Base-by-base conservation (phyloP, 2,888 invertebrate genomes). In the Dolichopus griseipennis region DNA sequence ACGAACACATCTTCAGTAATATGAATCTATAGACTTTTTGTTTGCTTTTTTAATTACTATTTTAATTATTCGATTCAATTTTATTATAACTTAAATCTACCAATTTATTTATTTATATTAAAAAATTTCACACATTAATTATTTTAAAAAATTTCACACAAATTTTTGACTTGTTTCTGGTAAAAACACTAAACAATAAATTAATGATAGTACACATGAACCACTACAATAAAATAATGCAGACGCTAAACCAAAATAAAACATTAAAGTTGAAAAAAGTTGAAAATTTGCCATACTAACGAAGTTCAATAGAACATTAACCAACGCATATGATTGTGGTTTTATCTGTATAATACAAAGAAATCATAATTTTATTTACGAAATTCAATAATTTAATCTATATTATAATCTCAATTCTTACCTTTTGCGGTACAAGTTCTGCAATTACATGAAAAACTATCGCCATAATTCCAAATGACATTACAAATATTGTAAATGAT, bases 381-480 rank as follows among this genome's bases (percentile, higher is more conserved):
- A 37, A 34, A 37, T 37, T 37, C 9, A 37, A 37, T 37, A 12
- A 37, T 37, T 37, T 34, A 34, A 37, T 37, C 4, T 12, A 12
- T 37, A 37, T 37, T 8, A 37, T 10, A 37, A 37, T 37, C 5
- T 37, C n/a, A n/a, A n/a, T 20, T 65, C 64, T 64, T 67, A 73
- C 73, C 43, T 73, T 72, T 52, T 68, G 65, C 37, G 72, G 72
- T 41, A 73, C 61, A 12, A 73, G 64, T 68, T 73, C 73, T 7
- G 69, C 69, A 37, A 73, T 20, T 8, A 73, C 70, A 62, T 72
- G 69, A 64, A 73, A 72, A 2, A 72, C 70, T 6, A 72, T 37
- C 12, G 73, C 70, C 33, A 71, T 52, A 22, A 72, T 66, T 27
- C 72, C 73, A 61, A 67, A 37, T 10, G 70, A 70, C 37, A 68